phyloP scores from a whole-genome alignment of 1,140 invertebrate genomes.

The Ips nitidus region DNA sequence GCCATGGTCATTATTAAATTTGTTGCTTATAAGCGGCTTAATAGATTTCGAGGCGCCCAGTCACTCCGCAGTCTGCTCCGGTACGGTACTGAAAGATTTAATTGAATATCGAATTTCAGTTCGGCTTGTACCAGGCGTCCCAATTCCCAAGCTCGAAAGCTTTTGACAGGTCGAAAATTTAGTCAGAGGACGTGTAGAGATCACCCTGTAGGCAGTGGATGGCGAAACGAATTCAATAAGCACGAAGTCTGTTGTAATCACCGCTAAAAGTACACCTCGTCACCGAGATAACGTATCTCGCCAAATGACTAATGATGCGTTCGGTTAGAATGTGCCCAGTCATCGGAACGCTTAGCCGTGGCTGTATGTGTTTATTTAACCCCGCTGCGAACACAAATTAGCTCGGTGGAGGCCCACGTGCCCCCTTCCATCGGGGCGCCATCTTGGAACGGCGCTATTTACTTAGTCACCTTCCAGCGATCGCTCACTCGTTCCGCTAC shows the following conservation, averaged over 20 bases:
- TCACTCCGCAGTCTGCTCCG: neutral
- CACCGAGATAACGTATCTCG: conserved; percentile 48
- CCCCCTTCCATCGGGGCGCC: conserved; percentile 16
- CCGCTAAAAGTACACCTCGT: conserved; percentile 48
- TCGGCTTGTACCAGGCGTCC: conserved; percentile 12
- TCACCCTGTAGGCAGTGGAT: conserved; percentile 23
- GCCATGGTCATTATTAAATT: conserved; percentile 39
- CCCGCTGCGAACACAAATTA: conserved; percentile 67
- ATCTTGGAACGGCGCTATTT: conserved; percentile 16
- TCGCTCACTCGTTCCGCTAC: neutral
- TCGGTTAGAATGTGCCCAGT: conserved; percentile 59
- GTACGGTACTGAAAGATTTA: conserved; percentile 31
- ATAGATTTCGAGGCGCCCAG: conserved; percentile 29
- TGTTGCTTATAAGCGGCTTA: conserved; percentile 37
- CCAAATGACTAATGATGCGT: conserved; percentile 50
- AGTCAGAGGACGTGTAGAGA: neutral
- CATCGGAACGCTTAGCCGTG: conserved; percentile 64
- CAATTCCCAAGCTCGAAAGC: neutral
- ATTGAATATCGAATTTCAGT: conserved; percentile 36
- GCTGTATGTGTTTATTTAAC: conserved; percentile 61
- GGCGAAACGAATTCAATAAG: conserved; percentile 36
- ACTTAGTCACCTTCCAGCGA: conserved; percentile 14
- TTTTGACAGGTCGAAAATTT: neutral
- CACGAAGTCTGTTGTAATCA: conserved; percentile 43
- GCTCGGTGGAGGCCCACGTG: conserved; percentile 41